Base-by-base conservation (phyloP, 2,888 invertebrate species). In the Polia nebulosa region DNA sequence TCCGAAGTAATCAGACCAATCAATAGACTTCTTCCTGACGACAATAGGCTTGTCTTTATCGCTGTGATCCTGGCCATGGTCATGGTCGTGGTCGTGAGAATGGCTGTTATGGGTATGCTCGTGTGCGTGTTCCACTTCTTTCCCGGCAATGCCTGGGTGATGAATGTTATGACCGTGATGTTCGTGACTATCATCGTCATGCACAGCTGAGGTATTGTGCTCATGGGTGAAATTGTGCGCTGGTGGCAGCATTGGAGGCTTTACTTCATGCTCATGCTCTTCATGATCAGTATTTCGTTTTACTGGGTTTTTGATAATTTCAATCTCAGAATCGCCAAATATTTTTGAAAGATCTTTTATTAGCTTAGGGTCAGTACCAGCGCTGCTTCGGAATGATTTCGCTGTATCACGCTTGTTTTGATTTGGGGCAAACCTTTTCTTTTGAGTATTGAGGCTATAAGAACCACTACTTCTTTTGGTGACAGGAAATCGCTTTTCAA, bases 1-100 rank as follows among this genome's bases (percentile, higher is more conserved):
- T 0, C 98, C 98, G 86, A 98, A 98, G 87, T 98, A 98, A 84
- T 98, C 97, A 0, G 98, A 97, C 98, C 98, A 98, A 85, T 98
- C 97, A 71, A 98, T 96, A 1, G 98, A 98, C 90, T 98, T 98
- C 92, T 98, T 98, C 76, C 97, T 97, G 9, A 98, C 90, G 32
- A 95, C 94, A 47, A 96, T 95, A 11, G 95, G 93, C 79, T 95
- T 96, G 39, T 96, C 96, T 22, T 88, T 80, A 61, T 92, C 90
- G 27, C 77, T 72, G 20, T 83, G 78, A n/a, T 89, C 87, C 29
- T 90, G 89, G 29, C 87, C 80, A 51, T 88, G 90, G 1, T 55
- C 65, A 73, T 84, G 72, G 6, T 75, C 73, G 60, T 84, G 78
- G 60, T 63, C 49, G 13, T 78, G 64, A 27, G 52, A 55, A 20